Evolutionary conservation across 2,888 invertebrate species (phyloP), one percentile per base, ranked within the genome.

Genomic region (Ditula angustiorana): DNA sequence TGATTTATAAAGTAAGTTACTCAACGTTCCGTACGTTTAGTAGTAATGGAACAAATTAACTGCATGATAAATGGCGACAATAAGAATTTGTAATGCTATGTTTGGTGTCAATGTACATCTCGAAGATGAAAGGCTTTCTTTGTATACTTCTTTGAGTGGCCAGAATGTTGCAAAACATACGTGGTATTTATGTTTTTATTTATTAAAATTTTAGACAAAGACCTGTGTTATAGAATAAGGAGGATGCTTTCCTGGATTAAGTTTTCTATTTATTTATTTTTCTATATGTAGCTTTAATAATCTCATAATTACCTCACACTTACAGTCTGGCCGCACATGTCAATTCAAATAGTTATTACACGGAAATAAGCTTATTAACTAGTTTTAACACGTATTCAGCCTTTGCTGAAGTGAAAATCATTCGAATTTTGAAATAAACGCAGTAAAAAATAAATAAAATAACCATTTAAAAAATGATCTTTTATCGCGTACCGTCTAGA

Each of bases 31-130:
- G 16, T 44, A 50, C 49, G 37, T 57, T 59, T 28, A 53, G 46
- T 44, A 44, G 44, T 35, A 69, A 70, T 69, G 67, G 69, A 74
- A 72, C 68, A 74, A 76, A 74, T 76, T 71, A 76, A 79, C 69
- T 70, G 61, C 55, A 66, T 66, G 68, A 77, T 65, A 64, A 76
- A 79, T 72, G 67, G 63, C 56, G 70, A 74, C 74, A 73, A 50
- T 67, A 63, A 68, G 59, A 68, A 69, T 64, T 64, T 67, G 50
- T 67, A 58, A 62, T 67, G 64, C 62, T 23, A 57, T 66, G 21
- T 63, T 59, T 46, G 37, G 49, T 10, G 28, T 26, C 5, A 33
- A 19, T 41, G 21, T 21, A 50, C 37, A 35, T 24, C 19, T 16
- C 2, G 21, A 47, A 37, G n/a, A 46, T 8, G 0, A 11, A 10